Conservation (phyloP, 1,140 invertebrate genomes). For the Campodea augens region DNA sequence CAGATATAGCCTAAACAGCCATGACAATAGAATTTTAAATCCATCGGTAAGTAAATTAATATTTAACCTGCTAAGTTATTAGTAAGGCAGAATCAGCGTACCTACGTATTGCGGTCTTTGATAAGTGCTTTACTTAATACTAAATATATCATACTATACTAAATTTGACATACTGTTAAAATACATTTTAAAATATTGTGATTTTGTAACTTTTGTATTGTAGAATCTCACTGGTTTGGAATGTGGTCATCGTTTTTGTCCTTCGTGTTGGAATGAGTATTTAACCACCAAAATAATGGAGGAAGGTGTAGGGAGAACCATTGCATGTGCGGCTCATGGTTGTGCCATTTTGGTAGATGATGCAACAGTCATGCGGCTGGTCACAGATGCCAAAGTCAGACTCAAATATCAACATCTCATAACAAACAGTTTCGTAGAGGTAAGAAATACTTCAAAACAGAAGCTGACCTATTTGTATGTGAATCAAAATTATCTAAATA, state of each 20-base stretch:
- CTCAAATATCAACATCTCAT: slow-evolving; percentile 95
- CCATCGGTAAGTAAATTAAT: no score
- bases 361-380: slow-evolving; percentile 82
- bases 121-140: no score
- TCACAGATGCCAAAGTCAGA: slow-evolving; percentile 79
- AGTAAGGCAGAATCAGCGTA: no score
- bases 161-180: no score
- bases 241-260: slow-evolving; percentile 92
- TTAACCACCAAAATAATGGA: slow-evolving; percentile 96
- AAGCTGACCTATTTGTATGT: neutral
- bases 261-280: slow-evolving; percentile 89
- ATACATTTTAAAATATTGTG: no score
- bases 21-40: no score
- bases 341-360: slow-evolving; percentile 93
- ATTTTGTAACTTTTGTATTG: no score
- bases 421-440: slow-evolving; percentile 96
- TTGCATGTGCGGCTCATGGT: slow-evolving; percentile 81
- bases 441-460: no score
- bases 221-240: slow-evolving; percentile 93
- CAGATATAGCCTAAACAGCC: no score
- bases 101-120: no score
- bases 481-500: neutral
- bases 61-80: no score
- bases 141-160: no score
- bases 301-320: slow-evolving; percentile 87